Percentiles rank a stretch among this genome's conserved stretches.
Evolutionary conservation across 1,140 invertebrate species (phyloP).

Genomic region (Camponotus floridanus): DNA sequence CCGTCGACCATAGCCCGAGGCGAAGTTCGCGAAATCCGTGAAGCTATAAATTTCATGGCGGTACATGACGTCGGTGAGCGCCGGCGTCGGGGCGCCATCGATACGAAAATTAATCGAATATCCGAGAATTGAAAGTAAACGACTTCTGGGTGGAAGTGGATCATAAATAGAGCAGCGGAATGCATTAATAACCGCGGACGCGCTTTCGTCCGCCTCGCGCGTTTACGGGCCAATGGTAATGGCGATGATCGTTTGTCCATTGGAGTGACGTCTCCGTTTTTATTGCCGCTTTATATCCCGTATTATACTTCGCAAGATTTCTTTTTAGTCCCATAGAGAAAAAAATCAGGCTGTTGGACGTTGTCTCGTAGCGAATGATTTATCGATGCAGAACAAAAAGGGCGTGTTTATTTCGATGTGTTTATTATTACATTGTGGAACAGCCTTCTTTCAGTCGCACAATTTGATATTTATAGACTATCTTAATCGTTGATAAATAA

Average conservation of each 20-base stretch:
- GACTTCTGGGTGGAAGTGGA: constrained; percentile 39
- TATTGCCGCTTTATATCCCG: constrained; percentile 65
- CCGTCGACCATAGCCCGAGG: constrained; percentile 23
- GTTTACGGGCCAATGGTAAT: constrained; percentile 67
- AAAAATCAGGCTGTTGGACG: constrained; percentile 18
- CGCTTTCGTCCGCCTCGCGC: constrained; percentile 6
- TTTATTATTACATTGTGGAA: neutral
- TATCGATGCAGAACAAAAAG: constrained; percentile 47
- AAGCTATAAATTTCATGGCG: constrained; percentile 56
- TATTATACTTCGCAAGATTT: constrained; percentile 16
- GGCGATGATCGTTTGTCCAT: constrained; percentile 71
- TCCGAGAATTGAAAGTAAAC: constrained; percentile 75
- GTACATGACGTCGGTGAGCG: neutral
- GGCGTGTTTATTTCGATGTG: neutral
- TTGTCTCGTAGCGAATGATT: constrained; percentile 56
- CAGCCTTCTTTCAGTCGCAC: constrained; percentile 16
- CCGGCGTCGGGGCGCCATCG: constrained; percentile 35
- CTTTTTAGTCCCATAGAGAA: constrained; percentile 1
- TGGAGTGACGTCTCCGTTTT: constrained; percentile 68
- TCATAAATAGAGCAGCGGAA: constrained; percentile 56
- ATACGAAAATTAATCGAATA: constrained; percentile 73
- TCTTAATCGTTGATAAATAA: constrained; percentile 12
- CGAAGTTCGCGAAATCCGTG: constrained; percentile 56
- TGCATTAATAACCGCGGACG: constrained; percentile 65
- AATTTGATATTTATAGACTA: constrained; percentile 4